Evolutionary conservation across 2,888 invertebrate species (phyloP), one percentile per base, ranked within the genome.

Genomic region (Rhorus exstirpatorius): DNA sequence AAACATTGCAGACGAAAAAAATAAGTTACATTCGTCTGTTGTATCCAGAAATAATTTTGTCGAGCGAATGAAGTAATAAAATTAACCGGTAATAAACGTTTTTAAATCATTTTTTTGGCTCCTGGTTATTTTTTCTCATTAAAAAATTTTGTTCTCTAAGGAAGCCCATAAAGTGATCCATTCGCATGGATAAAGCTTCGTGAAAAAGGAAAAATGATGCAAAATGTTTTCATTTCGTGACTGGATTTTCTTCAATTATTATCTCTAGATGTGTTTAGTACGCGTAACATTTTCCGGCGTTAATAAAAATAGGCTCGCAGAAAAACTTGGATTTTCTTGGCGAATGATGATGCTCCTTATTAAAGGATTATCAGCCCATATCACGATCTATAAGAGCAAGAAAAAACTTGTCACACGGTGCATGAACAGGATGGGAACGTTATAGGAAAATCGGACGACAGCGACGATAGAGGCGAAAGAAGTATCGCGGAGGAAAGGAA

Each of bases 361-460:
- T 77, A 68, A 81, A 77, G 49, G 53, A 61, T 60, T 60, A 77
- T 74, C 26, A n/a, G 38, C 19, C 38, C 55, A 24, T 35, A 71
- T 77, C 35, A 53, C 44, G 60, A 53, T 55, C 31, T 49, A 31
- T 14, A 58, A 78, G 21, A 21, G 51, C 0, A 19, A 14, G 8
- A 60, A 67, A 72, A 51, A 53, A 60, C 26, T 51, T 26, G 46
- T 46, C 38, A 35, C 38, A 35, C 51, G 51, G 38, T 65, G 65
- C 19, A 46, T 26, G 24, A 8, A 46, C 8, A 2, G 24, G 65
- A 65, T 21, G 46, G 26, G 41, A 19, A n/a, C 35, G 21, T 3
- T 21, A 60, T 65, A 72, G 74, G 72, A 78, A 74, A 81, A 81
- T 78, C 81, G 83, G 83, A 82, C 70, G 53, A 31, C 44, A 53